Percentiles rank a stretch among this genome's conserved stretches.
phyloP scores from a whole-genome alignment of 2,113 vertebrate genomes.

The Pagrus major region DNA sequence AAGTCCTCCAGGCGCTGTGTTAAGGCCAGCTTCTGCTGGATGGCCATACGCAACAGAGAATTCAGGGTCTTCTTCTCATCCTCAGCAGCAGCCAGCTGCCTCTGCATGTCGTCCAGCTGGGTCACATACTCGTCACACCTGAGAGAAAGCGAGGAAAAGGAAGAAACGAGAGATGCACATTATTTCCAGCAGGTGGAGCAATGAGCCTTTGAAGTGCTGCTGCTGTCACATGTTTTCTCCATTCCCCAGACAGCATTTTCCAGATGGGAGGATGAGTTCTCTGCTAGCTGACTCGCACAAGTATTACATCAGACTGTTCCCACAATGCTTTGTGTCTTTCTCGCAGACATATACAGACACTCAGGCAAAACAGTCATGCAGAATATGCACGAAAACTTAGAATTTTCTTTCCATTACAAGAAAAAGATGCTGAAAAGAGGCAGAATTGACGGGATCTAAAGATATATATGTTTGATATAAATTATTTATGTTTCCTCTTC shows the following conservation, averaged over 20 bases:
- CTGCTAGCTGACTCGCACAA: constrained; percentile 42
- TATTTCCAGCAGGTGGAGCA: constrained; percentile 71
- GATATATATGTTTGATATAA: neutral
- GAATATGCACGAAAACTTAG: neutral
- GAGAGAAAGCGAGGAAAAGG: neutral
- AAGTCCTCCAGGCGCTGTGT: constrained; percentile 85
- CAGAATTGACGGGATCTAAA: neutral
- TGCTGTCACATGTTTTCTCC: constrained; percentile 47
- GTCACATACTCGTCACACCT: constrained; percentile 86
- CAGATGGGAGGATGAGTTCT: constrained; percentile 71
- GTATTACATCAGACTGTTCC: constrained; percentile 72
- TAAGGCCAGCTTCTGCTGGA: constrained; percentile 85
- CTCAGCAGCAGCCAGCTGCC: constrained; percentile 84
- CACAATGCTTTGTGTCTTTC: constrained; percentile 70
- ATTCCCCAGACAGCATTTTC: constrained; percentile 64
- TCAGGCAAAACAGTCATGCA: neutral
- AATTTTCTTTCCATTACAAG: neutral
- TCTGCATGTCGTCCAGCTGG: constrained; percentile 86
- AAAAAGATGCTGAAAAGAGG: neutral
- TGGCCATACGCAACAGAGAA: constrained; percentile 85
- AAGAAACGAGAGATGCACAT: neutral
- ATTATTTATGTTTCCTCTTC: neutral
- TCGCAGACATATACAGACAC: constrained; percentile 3
- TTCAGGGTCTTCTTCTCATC: constrained; percentile 88
- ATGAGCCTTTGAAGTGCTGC: neutral